phyloP scores from a whole-genome alignment of 2,797 vertebrate genomes.

The Danionella dracula region DNA sequence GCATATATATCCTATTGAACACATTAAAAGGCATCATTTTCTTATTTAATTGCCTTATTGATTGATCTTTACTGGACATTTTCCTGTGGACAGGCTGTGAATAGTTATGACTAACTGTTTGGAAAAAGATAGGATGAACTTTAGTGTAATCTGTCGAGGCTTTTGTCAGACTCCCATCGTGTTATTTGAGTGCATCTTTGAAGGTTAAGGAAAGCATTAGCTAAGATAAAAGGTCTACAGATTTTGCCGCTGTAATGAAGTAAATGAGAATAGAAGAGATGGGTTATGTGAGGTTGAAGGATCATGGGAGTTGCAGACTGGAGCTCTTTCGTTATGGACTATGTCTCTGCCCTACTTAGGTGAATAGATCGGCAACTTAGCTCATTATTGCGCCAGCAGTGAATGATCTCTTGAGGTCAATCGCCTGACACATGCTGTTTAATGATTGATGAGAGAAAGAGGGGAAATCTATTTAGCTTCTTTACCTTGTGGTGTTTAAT shows the following conservation, averaged over 20 bases:
- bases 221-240: neutral
- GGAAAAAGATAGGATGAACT: too few relatives aligned
- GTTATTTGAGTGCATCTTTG: neutral
- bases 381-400: conserved; percentile 42
- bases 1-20: too few relatives aligned
- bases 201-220: neutral
- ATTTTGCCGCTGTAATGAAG: neutral
- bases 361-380: conserved; percentile 22
- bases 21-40: too few relatives aligned
- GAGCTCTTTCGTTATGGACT: conserved; percentile 11
- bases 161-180: neutral
- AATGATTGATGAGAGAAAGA: conserved; percentile 37
- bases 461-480: conserved; percentile 28
- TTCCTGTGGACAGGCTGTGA: neutral
- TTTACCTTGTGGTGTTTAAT: conserved; percentile 26
- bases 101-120: neutral
- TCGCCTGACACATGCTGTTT: conserved; percentile 29
- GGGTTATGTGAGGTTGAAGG: neutral
- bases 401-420: conserved; percentile 40
- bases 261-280: conserved; percentile 7
- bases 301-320: conserved; percentile 14
- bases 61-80: neutral
- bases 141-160: neutral
- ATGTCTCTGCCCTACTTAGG: conserved; percentile 39
- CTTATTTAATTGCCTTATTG: too few relatives aligned